Conservation (phyloP, 2,113 vertebrate genomes). For the Numida meleagris region DNA sequence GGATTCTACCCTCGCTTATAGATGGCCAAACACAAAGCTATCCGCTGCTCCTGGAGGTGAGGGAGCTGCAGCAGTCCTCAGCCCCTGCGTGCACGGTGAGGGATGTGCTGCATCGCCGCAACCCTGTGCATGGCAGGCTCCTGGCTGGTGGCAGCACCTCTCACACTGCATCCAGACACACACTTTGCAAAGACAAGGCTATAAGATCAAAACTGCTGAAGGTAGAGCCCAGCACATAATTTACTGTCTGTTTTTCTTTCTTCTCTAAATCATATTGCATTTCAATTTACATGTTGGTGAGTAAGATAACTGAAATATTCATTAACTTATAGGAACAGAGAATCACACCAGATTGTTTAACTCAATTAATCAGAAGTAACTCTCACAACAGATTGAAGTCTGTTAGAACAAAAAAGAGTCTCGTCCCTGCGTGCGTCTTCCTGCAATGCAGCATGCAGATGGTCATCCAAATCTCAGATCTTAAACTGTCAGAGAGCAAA, state of each 20-base stretch:
- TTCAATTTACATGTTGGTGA: slow-evolving; percentile 2
- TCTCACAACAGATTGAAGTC: slow-evolving; percentile 35
- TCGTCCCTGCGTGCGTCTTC: background rate
- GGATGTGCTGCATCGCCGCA: background rate
- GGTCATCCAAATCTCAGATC: background rate
- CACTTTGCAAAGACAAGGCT: background rate
- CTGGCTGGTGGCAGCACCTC: background rate
- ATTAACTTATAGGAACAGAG: slow-evolving; percentile 18
- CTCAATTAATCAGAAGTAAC: slow-evolving; percentile 40
- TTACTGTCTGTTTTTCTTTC: background rate
- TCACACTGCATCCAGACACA: no score
- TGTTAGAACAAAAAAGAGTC: slow-evolving; percentile 38
- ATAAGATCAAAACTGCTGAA: background rate
- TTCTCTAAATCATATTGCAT: background rate
- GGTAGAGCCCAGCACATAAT: background rate
- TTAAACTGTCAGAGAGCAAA: background rate
- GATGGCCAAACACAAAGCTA: background rate
- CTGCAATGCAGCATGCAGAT: slow-evolving; percentile 17
- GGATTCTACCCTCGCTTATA: background rate
- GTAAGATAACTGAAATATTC: background rate
- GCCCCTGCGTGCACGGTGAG: background rate
- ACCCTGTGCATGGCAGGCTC: background rate
- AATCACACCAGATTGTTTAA: slow-evolving; percentile 53
- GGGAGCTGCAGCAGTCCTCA: background rate
- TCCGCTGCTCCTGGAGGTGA: background rate